Percentiles rank a stretch among this genome's conserved stretches.
phyloP scores from a whole-genome alignment of 1,140 invertebrate genomes.

The Acromyrmex heyeri region DNA sequence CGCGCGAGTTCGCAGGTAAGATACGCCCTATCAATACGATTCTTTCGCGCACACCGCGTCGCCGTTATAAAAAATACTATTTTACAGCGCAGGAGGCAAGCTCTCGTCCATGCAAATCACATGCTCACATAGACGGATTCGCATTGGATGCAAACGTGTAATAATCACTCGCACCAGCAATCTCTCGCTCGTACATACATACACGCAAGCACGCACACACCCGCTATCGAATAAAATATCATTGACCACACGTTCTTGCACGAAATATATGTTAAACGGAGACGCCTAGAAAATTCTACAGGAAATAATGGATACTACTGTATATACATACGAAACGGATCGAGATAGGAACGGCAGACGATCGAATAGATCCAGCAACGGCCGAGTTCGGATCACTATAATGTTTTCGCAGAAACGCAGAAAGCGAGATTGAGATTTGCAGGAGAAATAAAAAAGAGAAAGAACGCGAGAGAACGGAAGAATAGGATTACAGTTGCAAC shows the following conservation, averaged over 20 bases:
- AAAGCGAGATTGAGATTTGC: not conserved
- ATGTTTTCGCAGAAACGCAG: not conserved
- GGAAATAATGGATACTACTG: constrained; percentile 67
- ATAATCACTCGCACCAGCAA: constrained; percentile 13
- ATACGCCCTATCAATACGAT: constrained; percentile 8
- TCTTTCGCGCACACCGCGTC: constrained; percentile 65
- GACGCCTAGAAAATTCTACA: constrained; percentile 68
- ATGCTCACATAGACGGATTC: constrained; percentile 65
- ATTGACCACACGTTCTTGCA: constrained; percentile 54
- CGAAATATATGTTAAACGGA: constrained; percentile 65
- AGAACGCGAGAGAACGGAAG: not conserved
- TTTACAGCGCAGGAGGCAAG: constrained; percentile 79
- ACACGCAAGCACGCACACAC: constrained; percentile 50
- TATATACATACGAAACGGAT: constrained; percentile 68
- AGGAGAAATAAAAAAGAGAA: not conserved
- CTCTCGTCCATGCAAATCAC: constrained; percentile 57
- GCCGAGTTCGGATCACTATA: not conserved
- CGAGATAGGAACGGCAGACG: constrained; percentile 36
- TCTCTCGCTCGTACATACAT: constrained; percentile 6
- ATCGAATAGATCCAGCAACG: constrained; percentile 58
- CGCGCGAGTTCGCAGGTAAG: not conserved
- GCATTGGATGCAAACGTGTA: constrained; percentile 33
- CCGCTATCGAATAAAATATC: constrained; percentile 61
- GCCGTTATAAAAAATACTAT: constrained; percentile 86
- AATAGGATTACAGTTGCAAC: not conserved